Base-by-base conservation (phyloP, 1,140 invertebrate species). In the Aculops lycopersici region DNA sequence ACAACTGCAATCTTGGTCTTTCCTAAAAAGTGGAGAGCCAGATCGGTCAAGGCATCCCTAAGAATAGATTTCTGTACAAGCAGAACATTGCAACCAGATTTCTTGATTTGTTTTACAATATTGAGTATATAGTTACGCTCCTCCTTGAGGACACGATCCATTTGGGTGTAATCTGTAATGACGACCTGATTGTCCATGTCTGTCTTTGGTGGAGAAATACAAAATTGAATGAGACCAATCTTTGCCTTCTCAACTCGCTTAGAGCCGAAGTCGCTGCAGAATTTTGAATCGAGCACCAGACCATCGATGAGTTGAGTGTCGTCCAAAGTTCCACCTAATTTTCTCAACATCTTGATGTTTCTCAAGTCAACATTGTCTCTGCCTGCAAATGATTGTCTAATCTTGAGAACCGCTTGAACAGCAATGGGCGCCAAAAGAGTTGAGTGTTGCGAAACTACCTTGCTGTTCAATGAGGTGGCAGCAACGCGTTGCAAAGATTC, bases 1-100 rank as follows among this genome's bases (percentile, higher is more conserved):
- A 97, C 68, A 5, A 97, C 86, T 75, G 98, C 77, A 35, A 92
- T 88, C 56, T 98, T 98, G 55, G 95, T 83, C 65, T 98, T 98
- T 51, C 90, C 84, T 46, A 98, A 62, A 59, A 95, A 97, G 56
- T 98, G 92, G 47, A 95, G 64, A 2, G 90, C 88, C 47, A 97
- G 60, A 58, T 98, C 92, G 52, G 73, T 90, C 12, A 97, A 63
- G 17, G 92, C 86, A 69, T 98, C 92, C 48, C 71, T 71, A 49
- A 98, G 63, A 55, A 98, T 95, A 1, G 88, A 95, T 58, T 98
- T 98, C 60, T 98, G 92, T 37, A 98, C 81, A 14, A 98, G 62
- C 1, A 98, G 65, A 20, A 98, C 80, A 62, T 88, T 98, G 57
- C 92, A 98, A 4, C 88, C 88, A 46, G 83, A 64, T 52, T 94